Evolutionary conservation across 2,888 invertebrate genomes (phyloP).

Genomic region (Acanthosepion pharaonis): DNA sequence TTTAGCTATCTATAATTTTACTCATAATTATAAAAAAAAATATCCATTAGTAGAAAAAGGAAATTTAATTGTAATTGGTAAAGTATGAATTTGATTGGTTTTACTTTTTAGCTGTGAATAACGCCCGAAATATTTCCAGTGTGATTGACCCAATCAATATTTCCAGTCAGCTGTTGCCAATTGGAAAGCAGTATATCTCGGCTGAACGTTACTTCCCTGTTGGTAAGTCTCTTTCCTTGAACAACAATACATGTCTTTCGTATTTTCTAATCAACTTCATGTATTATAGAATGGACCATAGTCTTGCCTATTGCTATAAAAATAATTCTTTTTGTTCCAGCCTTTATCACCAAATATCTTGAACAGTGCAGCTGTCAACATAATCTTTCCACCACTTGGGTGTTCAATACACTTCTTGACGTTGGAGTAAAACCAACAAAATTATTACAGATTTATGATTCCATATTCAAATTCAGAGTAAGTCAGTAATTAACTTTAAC

Average conservation of each 20-base stretch:
- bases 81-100: neutral
- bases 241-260: neutral
- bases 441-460: constrained; percentile 87
- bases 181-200: constrained; percentile 85
- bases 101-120: neutral
- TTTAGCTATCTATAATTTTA: too few relatives aligned
- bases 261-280: too few relatives aligned
- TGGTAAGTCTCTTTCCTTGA: constrained; percentile 77
- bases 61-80: neutral
- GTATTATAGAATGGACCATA: too few relatives aligned
- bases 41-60: neutral
- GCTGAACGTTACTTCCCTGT: constrained; percentile 91
- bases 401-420: constrained; percentile 84
- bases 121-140: constrained; percentile 24
- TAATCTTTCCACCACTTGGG: constrained; percentile 77
- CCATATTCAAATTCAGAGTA: constrained; percentile 74
- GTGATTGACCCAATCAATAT: constrained; percentile 76
- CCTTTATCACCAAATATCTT: constrained; percentile 73
- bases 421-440: constrained; percentile 85
- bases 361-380: constrained; percentile 72
- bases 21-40: too few relatives aligned
- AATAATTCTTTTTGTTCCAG: constrained; percentile 62
- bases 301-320: neutral
- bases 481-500: constrained; percentile 48
- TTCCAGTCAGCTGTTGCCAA: constrained; percentile 81